Evolutionary conservation across 1,140 invertebrate genomes (phyloP).

Genomic region (Bombus terrestris): DNA sequence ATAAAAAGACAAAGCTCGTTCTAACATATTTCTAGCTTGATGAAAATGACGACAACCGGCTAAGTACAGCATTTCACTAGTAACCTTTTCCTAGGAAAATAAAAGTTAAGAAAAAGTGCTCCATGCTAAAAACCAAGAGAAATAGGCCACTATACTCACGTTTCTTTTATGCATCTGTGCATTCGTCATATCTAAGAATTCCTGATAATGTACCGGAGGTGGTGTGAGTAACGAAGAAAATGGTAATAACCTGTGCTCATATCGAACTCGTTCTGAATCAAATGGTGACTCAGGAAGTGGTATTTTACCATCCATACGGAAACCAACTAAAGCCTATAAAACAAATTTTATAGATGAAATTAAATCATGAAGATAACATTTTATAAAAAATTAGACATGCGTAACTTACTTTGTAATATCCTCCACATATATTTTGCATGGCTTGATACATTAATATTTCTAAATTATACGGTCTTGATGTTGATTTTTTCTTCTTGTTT

Average conservation of each 20-base stretch:
- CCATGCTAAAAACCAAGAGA: too few species aligned
- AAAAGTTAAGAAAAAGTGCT: not conserved
- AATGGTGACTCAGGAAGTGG: slow-evolving; percentile 92
- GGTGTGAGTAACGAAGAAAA: slow-evolving; percentile 94
- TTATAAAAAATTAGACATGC: not conserved
- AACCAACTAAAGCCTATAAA: slow-evolving; percentile 88
- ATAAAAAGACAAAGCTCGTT: slow-evolving; percentile 83
- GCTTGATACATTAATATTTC: slow-evolving; percentile 95
- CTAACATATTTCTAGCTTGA: slow-evolving; percentile 92
- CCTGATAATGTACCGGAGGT: slow-evolving; percentile 93
- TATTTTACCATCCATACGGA: slow-evolving; percentile 88
- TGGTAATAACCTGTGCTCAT: slow-evolving; percentile 96
- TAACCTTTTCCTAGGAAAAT: slow-evolving; percentile 73
- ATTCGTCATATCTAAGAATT: slow-evolving; percentile 89
- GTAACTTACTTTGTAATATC: slow-evolving; percentile 93
- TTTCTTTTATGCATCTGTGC: slow-evolving; percentile 79
- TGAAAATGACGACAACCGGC: slow-evolving; percentile 95
- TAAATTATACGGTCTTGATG: slow-evolving; percentile 88
- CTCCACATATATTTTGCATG: slow-evolving; percentile 96
- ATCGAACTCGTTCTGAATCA: slow-evolving; percentile 96
- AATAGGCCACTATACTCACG: slow-evolving; percentile 68
- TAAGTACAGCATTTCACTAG: slow-evolving; percentile 85
- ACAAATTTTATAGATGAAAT: slow-evolving; percentile 1
- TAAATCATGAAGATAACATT: not conserved
- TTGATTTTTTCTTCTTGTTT: slow-evolving; percentile 87